Evolutionary conservation across 2,797 vertebrate species (phyloP).

Genomic region (Takifugu ocellatus): DNA sequence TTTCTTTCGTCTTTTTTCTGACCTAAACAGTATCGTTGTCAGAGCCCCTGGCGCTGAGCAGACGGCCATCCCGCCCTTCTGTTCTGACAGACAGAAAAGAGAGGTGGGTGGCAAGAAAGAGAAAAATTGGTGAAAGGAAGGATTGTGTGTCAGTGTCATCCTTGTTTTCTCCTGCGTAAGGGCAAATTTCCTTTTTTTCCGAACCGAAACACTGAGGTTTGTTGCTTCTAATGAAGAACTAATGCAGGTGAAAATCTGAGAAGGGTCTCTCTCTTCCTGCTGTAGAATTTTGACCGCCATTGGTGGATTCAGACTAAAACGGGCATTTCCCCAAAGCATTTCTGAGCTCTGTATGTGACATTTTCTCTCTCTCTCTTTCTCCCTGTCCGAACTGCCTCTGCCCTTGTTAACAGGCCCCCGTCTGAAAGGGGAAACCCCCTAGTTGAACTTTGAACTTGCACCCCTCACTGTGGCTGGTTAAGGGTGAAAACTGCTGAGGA

Average conservation of each 20-base stretch:
- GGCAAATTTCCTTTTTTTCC: conserved; percentile 39
- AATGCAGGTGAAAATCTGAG: conserved; percentile 39
- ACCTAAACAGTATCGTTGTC: conserved; percentile 67
- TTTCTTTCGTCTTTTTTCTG: conserved; percentile 48
- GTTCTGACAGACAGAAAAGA: conserved; percentile 30
- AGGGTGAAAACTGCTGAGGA: conserved; percentile 50
- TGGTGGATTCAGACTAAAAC: conserved; percentile 31
- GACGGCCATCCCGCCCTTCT: conserved; percentile 53
- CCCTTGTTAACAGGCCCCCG: conserved; percentile 54
- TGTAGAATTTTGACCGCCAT: conserved; percentile 37
- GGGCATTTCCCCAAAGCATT: conserved; percentile 30
- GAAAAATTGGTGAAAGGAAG: conserved; percentile 47
- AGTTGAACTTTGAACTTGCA: conserved; percentile 52
- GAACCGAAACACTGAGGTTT: conserved; percentile 3
- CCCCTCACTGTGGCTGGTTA: conserved; percentile 42
- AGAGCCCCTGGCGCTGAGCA: conserved; percentile 62
- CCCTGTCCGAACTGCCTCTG: conserved; percentile 50
- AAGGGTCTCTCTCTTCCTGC: conserved; percentile 10
- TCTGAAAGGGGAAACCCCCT: conserved; percentile 67
- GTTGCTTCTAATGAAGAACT: conserved; percentile 23
- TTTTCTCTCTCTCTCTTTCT: conserved; percentile 23
- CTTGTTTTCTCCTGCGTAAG: conserved; percentile 26
- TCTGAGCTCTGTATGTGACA: conserved; percentile 5
- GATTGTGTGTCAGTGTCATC: conserved; percentile 66
- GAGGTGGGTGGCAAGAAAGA: conserved; percentile 8